Conservation (phyloP, 2,113 vertebrate species). For the Columba livia region DNA sequence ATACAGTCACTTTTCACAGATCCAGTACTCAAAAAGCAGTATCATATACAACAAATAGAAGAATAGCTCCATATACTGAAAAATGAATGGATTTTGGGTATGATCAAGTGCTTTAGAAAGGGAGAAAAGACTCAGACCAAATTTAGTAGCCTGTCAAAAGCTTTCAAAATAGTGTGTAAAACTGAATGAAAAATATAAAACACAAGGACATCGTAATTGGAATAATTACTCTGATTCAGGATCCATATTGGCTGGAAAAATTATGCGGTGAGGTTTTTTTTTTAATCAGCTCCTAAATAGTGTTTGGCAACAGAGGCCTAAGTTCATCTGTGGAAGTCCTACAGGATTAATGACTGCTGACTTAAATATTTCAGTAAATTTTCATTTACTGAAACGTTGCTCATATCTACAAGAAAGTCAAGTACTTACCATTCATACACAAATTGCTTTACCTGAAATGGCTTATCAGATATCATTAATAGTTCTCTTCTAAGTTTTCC, state of each 20-base stretch:
- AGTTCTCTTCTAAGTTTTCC: neutral
- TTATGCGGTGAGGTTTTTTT: neutral
- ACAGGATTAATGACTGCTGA: neutral
- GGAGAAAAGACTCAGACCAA: neutral
- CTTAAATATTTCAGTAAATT: neutral
- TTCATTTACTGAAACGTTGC: neutral
- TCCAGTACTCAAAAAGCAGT: neutral
- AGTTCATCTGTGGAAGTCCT: neutral
- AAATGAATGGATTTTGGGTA: neutral
- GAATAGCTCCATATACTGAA: neutral
- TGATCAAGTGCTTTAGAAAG: neutral
- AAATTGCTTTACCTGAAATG: neutral
- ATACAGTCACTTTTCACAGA: neutral
- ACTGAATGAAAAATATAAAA: neutral
- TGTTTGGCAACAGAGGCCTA: neutral
- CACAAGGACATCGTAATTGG: neutral
- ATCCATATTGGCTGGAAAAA: neutral
- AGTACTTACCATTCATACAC: neutral
- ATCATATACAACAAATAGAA: neutral
- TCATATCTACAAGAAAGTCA: neutral
- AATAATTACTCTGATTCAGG: slow-evolving; percentile 4
- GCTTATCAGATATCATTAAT: neutral
- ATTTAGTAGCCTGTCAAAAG: neutral
- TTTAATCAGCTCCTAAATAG: neutral
- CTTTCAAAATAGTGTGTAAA: neutral